Evolutionary conservation across 2,113 vertebrate species (phyloP), one percentile per base, ranked within the genome.

Genomic region (Coptodon bakossiorum): DNA sequence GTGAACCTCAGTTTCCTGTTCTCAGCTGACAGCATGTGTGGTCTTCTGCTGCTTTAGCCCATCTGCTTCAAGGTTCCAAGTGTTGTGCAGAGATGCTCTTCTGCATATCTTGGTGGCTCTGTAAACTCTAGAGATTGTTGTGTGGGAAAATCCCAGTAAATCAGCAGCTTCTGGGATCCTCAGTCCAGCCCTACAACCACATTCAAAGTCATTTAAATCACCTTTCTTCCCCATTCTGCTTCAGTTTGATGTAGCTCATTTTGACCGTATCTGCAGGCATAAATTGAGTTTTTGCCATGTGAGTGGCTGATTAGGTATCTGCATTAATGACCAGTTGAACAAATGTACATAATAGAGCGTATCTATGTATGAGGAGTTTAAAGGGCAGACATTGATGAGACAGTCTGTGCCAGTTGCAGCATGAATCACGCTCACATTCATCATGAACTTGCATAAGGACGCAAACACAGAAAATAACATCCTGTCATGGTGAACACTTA

Each of bases 261-360:
- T 76, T 12, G 9, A 76, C 71, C 0, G 29, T 0, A 19, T 76
- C 43, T 76, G 24, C 9, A 0, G 2, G 71, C 43, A 48, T 78
- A 31, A 31, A 78, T 29, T 50, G 1, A 29, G 43, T 50, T 76
- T 27, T 17, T 48, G 9, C 71, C 43, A 76, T 48, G 1, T 76
- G 71, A 50, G 16, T 48, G 40, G 9, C 71, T 76, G 14, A 27
- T 17, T 45, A 45, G 38, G 40, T 48, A 73, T 76, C 43, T 76
- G 71, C 6, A 76, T 76, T 50, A 76, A 76, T 19, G 22, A 0
- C 8, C 68, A 27, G 22, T 16, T 73, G 14, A 73, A 73, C 38
- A 73, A 24, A 45, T 16, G n/a, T 9, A 24, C 38, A 43, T 71
- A 71, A 71, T 40, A 71, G 12, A 43, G n/a, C 1, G 0, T 16